These are phyloP conservation scores for Drosophila ananassae DNA, from an alignment of 1,140 invertebrate genomes.

Conservation along the genomic window DNA sequence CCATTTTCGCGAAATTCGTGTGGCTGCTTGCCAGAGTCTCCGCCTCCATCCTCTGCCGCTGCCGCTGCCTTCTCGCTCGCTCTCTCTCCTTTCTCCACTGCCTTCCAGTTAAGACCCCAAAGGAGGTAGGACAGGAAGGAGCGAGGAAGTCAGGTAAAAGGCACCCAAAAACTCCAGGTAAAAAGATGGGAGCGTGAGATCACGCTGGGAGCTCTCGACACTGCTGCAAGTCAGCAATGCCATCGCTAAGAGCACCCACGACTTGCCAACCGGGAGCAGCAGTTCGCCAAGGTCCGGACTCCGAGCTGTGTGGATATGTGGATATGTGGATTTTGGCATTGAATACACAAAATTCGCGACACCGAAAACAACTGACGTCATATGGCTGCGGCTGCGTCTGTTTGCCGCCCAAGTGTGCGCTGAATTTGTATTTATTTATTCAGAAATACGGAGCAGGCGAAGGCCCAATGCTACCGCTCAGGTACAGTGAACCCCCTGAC, in stretches of 20 bases:
- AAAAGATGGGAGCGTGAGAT: constrained; percentile 43
- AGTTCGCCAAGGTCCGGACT: constrained; percentile 27
- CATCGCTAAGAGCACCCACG: constrained; percentile 18
- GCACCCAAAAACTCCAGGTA: constrained; percentile 10
- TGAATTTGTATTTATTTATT: constrained; percentile 47
- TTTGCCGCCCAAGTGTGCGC: constrained; percentile 35
- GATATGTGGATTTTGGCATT: constrained; percentile 55
- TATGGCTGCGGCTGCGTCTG: constrained; percentile 39
- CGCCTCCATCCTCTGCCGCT: constrained; percentile 4
- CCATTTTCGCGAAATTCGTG: constrained; percentile 67
- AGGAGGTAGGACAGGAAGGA: neutral
- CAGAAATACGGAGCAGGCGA: constrained; percentile 19
- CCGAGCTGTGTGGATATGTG: neutral
- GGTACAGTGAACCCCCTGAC: constrained; percentile 7
- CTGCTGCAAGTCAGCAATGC: too few relatives aligned
- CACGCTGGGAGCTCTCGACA: neutral
- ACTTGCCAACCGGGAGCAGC: constrained; percentile 12
- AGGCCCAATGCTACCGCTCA: constrained; percentile 19
- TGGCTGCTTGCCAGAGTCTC: constrained; percentile 41
- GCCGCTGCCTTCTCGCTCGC: constrained; percentile 17
- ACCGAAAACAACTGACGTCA: constrained; percentile 37
- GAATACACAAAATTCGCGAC: constrained; percentile 68
- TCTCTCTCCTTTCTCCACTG: neutral
- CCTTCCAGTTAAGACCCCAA: neutral
- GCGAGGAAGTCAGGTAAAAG: constrained; percentile 40